phyloP scores from a whole-genome alignment of 2,888 invertebrate species.

The Acanthococcus lagerstroemiae region DNA sequence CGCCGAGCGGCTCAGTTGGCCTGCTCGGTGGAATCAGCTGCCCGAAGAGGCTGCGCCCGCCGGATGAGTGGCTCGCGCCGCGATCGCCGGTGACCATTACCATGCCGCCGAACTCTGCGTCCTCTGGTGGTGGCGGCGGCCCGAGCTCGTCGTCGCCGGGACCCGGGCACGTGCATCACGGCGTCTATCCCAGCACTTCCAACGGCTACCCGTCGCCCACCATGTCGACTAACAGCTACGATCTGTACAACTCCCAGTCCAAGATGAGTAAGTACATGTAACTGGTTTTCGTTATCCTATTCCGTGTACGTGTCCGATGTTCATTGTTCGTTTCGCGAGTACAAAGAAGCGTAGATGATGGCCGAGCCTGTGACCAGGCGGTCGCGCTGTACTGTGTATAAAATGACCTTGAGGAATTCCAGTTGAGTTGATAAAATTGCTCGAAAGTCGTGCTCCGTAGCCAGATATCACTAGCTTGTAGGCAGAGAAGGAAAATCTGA shows the following conservation, averaged over 20 bases:
- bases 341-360: no score
- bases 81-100: constrained; percentile 2
- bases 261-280: constrained; percentile 62
- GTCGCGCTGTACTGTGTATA: no score
- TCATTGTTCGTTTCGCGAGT: no score
- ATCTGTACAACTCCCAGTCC: constrained; percentile 79
- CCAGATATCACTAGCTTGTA: no score
- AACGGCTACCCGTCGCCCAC: constrained; percentile 73
- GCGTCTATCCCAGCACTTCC: constrained; percentile 22
- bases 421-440: no score
- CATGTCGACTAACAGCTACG: constrained; percentile 78
- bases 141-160: constrained; percentile 14
- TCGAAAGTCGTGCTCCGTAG: no score
- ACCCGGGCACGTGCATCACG: background rate
- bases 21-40: background rate
- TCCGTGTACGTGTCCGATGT: no score
- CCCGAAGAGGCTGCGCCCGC: constrained; percentile 7
- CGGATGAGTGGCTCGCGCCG: constrained; percentile 21
- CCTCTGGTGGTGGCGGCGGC: background rate
- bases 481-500: no score
- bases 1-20: background rate
- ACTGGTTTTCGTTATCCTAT: background rate
- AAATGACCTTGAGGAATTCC: no score
- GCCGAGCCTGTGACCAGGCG: no score
- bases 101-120: background rate